Percentiles rank a stretch among this genome's conserved stretches.
phyloP scores from a whole-genome alignment of 2,113 vertebrate genomes.

The Passerina amoena region DNA sequence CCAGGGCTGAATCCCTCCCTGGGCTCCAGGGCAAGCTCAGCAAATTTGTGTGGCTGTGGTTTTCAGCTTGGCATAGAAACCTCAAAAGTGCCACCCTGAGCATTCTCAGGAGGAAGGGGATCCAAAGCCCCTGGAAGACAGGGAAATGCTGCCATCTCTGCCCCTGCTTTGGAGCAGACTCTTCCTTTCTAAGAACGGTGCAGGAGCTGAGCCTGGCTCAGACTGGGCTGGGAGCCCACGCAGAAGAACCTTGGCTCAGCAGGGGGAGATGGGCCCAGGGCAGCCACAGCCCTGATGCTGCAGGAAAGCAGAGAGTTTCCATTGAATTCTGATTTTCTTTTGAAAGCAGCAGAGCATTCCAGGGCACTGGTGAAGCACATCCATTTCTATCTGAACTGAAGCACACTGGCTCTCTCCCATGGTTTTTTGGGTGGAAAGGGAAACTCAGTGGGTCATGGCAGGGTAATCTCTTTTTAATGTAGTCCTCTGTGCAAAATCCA shows the following conservation, averaged over 20 bases:
- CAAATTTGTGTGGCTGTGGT: not conserved
- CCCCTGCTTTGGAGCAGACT: not conserved
- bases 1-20: not conserved
- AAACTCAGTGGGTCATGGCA: slow-evolving; percentile 45
- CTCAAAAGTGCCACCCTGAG: not conserved
- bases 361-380: slow-evolving; percentile 31
- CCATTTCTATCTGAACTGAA: not conserved
- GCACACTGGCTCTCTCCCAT: not conserved
- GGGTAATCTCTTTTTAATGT: slow-evolving; percentile 64
- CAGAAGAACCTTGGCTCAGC: rapidly evolving
- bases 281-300: not conserved
- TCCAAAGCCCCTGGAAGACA: not conserved
- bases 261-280: not conserved
- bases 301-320: not conserved
- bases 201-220: not conserved
- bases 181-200: not conserved
- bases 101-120: not conserved
- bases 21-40: not conserved
- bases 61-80: not conserved
- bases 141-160: rapidly evolving
- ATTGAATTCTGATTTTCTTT: not conserved
- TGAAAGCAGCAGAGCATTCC: slow-evolving; percentile 25
- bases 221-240: not conserved
- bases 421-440: slow-evolving; percentile 39
- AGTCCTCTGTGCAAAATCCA: slow-evolving; percentile 41